Evolutionary conservation across 1,140 invertebrate species (phyloP), one percentile per base, ranked within the genome.

Genomic region (Drosophila ananassae): DNA sequence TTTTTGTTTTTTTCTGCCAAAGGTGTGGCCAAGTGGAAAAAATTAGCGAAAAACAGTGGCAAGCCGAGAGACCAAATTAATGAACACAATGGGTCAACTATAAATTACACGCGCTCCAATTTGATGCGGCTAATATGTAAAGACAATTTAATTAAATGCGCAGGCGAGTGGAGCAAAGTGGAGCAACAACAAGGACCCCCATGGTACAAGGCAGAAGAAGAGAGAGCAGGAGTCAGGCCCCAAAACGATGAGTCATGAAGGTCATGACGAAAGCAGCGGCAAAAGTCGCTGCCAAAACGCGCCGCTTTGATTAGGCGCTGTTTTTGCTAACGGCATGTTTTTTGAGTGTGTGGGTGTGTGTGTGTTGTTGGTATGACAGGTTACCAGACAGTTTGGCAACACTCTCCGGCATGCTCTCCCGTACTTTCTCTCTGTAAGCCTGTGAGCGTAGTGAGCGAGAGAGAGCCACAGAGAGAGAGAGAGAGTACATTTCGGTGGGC

Each of bases 241-340:
- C 72, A 52, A 68, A 87, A 79, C 84, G 89, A 91, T 91, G 89
- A 91, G 89, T 91, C 89, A 91, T 91, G 89, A 91, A 91, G 89
- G 89, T 91, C 89, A 91, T 91, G 89, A 91, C 89, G 89, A 91
- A 91, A 91, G 84, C 89, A 78, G 83, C 77, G 75, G 66, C 78
- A 89, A 82, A 87, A 89, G 78, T 77, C 57, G 78, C 60, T 77
- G 61, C 39, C 60, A 81, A 81, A 81, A 77, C 61, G 79, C 67
- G 73, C 58, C 68, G 81, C 81, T 85, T 87, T 87, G 81, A 85
- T 85, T 85, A 85, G 81, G 44, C 51, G 51, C 39, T 63, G 59
- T 55, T 51, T 52, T 67, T 48, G 37, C 55, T 66, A 22, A 22
- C 46, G 24, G 10, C 21, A 17, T 28, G 34, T 52, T 47, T 48